Base-by-base conservation (phyloP, 1,140 invertebrate genomes). In the Bicyclus anynana region DNA sequence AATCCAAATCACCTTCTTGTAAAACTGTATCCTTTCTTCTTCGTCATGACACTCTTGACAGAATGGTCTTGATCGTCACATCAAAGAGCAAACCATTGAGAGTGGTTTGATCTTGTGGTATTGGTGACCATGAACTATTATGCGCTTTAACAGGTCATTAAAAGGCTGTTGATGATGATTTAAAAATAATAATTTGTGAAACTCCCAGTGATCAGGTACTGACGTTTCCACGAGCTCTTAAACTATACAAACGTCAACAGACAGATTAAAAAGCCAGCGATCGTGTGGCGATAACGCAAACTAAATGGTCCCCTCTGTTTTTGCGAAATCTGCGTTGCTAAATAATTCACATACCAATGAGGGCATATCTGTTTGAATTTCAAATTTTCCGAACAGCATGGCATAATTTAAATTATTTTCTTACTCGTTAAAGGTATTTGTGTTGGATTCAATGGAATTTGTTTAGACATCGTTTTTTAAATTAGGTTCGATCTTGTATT, bases 241-340 rank as follows among this genome's bases (percentile, higher is more conserved):
- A 23, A 7, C 23, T 23, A 23, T 7, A 23, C 23, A 72, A 46
- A 50, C 59, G 69, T 70, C 72, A 75, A 72, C 62, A 64, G 67
- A 56, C 58, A 67, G 65, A 76, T 81, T 76, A 77, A 67, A 73
- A 74, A 79, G 74, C 78, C 53, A 68, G 68, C 71, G 80, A 83
- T 80, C 75, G 80, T 82, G 76, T 83, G 72, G 77, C 69, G 79
- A 84, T 85, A 84, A 69, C 67, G 64, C 65, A 80, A 76, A 71
- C 68, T 75, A 82, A 78, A 70, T 69, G 59, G 62, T 53, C 57
- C 50, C 51, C 58, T 65, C 67, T 72, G 69, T 82, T 84, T 81
- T 84, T 82, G 69, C 59, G 48, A 67, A 59, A 70, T 71, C 59
- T 63, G 63, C 71, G 70, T 77, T 64, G 60, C 62, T 69, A 72